Percentiles rank a stretch among this genome's conserved stretches.
Evolutionary conservation across 2,888 invertebrate genomes (phyloP).

Genomic region (Athalia cordata): DNA sequence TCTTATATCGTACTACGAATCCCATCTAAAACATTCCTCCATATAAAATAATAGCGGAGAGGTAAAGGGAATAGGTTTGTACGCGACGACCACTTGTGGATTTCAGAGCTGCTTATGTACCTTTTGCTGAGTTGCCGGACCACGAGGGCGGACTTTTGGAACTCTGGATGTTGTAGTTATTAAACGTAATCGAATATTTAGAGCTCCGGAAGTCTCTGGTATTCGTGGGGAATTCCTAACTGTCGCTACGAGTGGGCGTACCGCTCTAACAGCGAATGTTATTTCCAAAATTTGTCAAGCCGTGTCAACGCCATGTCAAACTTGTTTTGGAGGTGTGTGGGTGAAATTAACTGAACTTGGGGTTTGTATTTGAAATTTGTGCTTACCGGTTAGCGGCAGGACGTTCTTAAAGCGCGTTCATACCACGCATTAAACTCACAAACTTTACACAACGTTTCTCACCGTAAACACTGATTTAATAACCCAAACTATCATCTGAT

Average conservation of each 20-base stretch:
- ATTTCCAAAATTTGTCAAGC: conserved; percentile 6
- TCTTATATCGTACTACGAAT: too few species aligned
- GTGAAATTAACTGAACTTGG: not conserved
- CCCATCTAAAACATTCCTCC: too few species aligned
- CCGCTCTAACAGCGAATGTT: not conserved
- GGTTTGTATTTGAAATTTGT: not conserved
- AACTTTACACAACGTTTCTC: too few species aligned
- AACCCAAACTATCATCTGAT: conserved; percentile 51
- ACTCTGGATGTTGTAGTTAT: too few species aligned
- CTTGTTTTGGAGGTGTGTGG: conserved; percentile 48
- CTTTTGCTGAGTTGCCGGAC: not conserved
- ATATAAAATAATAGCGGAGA: too few species aligned
- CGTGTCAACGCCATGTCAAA: conserved; percentile 62
- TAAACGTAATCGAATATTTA: too few species aligned
- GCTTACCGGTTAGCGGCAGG: conserved; percentile 52
- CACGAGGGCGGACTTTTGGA: not conserved
- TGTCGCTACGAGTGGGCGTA: too few species aligned
- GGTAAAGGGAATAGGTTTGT: not conserved
- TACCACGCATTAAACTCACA: too few species aligned
- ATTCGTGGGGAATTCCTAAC: too few species aligned
- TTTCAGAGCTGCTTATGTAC: conserved; percentile 1
- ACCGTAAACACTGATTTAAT: conserved; percentile 47
- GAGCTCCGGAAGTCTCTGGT: too few species aligned
- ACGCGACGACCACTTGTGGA: conserved; percentile 38
- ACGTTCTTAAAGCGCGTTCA: too few species aligned